These are phyloP conservation scores for Phenganax subtilis DNA, from an alignment of 92 coral and sea anemone species.

Conservation along the genomic window DNA sequence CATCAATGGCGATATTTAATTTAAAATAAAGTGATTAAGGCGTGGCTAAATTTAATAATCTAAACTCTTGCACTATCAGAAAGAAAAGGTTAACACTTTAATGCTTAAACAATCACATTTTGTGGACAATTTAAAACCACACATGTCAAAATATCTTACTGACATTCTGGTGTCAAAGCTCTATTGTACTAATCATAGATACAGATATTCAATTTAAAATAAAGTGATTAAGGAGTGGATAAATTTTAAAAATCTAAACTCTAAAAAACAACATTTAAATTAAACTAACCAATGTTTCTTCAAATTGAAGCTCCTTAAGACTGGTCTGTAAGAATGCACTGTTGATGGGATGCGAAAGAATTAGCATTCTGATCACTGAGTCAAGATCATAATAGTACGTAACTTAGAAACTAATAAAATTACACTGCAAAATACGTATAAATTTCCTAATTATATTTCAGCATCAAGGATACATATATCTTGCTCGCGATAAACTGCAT, in stretches of 20 bases:
- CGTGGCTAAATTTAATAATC: no score
- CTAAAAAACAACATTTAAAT: not conserved
- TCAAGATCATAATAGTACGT: slow-evolving; percentile 4
- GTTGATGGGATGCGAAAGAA: slow-evolving; percentile 77
- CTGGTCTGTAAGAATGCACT: slow-evolving; percentile 78
- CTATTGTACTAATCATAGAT: no score
- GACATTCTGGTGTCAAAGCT: no score
- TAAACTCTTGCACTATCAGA: no score
- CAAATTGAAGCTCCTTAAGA: slow-evolving; percentile 54
- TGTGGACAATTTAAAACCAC: no score
- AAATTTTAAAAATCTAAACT: not conserved
- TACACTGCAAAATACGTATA: not conserved
- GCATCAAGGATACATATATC: slow-evolving; percentile 42
- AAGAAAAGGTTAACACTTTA: no score
- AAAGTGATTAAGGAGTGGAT: not conserved
- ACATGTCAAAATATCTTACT: no score
- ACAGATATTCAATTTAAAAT: no score
- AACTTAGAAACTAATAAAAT: not conserved
- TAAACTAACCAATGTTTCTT: slow-evolving; percentile 59
- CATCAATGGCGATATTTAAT: no score
- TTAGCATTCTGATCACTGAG: slow-evolving; percentile 54
- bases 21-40: no score
- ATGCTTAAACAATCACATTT: no score
- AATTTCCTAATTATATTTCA: no score
- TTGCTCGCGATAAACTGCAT: slow-evolving; percentile 8